These are phyloP conservation scores for Marmota flaviventris DNA, from an alignment of 2,113 vertebrate genomes.

Conservation along the genomic window DNA sequence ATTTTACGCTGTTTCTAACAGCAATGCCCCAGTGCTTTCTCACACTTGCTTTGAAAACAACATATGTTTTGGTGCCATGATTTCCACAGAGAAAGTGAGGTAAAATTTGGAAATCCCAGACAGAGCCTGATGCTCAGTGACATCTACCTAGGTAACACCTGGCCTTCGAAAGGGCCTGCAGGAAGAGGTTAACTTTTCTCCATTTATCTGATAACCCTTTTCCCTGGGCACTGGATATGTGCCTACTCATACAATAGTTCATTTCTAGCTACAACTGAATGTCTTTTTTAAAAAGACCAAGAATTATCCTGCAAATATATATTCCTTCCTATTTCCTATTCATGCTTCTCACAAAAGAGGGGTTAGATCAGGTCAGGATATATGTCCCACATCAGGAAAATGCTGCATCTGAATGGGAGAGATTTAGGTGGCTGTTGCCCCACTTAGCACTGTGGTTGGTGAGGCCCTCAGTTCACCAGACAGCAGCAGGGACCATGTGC, in stretches of 20 bases:
- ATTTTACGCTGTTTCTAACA: not conserved
- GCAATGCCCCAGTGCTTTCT: not conserved
- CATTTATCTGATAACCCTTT: not conserved
- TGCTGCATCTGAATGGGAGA: too few species aligned
- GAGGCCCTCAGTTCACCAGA: not conserved
- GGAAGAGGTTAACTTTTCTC: not conserved
- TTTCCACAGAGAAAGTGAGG: not conserved
- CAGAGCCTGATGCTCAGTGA: not conserved
- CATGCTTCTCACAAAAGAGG: not conserved
- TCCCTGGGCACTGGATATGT: not conserved
- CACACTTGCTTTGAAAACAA: not conserved
- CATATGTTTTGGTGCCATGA: not conserved
- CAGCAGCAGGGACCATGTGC: not conserved
- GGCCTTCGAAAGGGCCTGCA: not conserved
- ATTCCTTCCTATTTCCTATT: not conserved
- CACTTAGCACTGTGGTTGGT: slow-evolving; percentile 19
- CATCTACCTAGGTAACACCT: not conserved
- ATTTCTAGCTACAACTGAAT: not conserved
- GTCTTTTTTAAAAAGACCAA: not conserved
- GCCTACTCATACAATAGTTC: not conserved
- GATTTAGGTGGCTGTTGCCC: not conserved
- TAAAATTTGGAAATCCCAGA: not conserved
- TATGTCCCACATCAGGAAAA: not conserved
- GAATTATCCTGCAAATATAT: not conserved
- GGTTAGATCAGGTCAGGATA: not conserved